These are phyloP conservation scores for Tenrec ecaudatus DNA, from an alignment of 2,113 vertebrate genomes.

Conservation along the genomic window DNA sequence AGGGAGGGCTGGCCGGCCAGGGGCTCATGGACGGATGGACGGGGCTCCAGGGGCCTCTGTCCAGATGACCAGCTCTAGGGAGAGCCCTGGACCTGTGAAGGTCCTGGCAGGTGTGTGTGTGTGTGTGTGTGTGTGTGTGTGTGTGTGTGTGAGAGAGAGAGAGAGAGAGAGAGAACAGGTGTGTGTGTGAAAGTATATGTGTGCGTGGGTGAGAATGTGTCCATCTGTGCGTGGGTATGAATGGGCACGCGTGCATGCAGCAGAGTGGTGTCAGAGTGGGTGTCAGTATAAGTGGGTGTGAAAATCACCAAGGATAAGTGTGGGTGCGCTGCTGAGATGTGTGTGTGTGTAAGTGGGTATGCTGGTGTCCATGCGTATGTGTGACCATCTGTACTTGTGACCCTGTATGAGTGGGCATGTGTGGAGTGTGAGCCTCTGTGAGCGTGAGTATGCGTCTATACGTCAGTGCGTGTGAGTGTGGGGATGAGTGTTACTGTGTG, in stretches of 20 bases:
- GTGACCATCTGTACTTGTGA: neutral
- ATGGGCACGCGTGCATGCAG: neutral
- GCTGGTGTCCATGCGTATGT: neutral
- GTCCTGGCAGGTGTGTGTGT: neutral
- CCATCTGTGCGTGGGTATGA: rapidly evolving
- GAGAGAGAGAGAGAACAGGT: no score
- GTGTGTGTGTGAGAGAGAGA: rapidly evolving
- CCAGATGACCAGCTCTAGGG: neutral
- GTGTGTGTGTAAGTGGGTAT: no score
- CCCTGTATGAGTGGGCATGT: neutral
- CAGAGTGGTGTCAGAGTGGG: neutral
- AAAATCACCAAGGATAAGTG: neutral
- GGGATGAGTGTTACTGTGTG: neutral
- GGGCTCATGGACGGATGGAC: neutral
- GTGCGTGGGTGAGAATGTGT: no score
- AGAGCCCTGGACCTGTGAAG: neutral
- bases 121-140: neutral
- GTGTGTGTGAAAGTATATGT: no score
- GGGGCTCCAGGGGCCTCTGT: neutral
- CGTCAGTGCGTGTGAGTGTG: neutral
- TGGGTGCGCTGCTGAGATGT: no score
- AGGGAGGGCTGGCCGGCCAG: no score
- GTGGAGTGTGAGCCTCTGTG: neutral
- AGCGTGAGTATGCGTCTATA: neutral
- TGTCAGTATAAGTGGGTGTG: neutral